phyloP scores from a whole-genome alignment of 2,888 invertebrate genomes.

The Hemistola chrysoprasaria region DNA sequence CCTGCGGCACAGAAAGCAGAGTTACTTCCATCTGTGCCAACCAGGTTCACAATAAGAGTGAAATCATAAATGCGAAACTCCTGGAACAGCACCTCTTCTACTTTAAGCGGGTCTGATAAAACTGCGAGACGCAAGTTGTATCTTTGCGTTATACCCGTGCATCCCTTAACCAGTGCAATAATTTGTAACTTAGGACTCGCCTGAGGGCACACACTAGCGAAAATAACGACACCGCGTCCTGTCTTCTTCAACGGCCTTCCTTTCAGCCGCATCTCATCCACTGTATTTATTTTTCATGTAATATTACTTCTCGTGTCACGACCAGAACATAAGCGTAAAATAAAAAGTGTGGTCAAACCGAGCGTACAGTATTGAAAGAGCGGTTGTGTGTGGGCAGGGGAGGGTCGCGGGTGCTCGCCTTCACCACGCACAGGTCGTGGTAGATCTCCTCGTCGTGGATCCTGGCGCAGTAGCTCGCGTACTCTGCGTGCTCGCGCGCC shows the following conservation, averaged over 20 bases:
- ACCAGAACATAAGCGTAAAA: constrained; percentile 28
- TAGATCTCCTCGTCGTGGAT: constrained; percentile 95
- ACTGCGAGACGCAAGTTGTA: too few species aligned
- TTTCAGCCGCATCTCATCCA: constrained; percentile 4
- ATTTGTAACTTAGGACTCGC: constrained; percentile 3
- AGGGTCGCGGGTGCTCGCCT: constrained; percentile 77
- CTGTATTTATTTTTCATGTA: background rate
- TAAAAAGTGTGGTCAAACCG: constrained; percentile 39
- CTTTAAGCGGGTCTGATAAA: too few species aligned
- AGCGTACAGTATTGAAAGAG: constrained; percentile 78
- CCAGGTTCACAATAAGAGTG: too few species aligned
- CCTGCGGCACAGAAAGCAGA: too few species aligned
- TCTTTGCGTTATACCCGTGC: constrained; percentile 2
- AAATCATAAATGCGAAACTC: too few species aligned
- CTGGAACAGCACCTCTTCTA: too few species aligned
- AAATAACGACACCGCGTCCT: background rate
- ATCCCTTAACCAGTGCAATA: constrained; percentile 1
- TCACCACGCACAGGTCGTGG: constrained; percentile 94
- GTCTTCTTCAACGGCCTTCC: constrained; percentile 2
- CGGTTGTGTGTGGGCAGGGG: constrained; percentile 70
- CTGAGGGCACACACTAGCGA: constrained; percentile 2
- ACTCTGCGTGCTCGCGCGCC: constrained; percentile 80
- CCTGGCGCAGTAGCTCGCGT: constrained; percentile 86
- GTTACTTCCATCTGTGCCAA: too few species aligned
- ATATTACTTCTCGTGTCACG: constrained; percentile 32